A percentile compares a stretch with the other conserved stretches of the same genome.
Conservation (phyloP, 2,113 vertebrate genomes). For the Protomyctophum bolini region DNA sequence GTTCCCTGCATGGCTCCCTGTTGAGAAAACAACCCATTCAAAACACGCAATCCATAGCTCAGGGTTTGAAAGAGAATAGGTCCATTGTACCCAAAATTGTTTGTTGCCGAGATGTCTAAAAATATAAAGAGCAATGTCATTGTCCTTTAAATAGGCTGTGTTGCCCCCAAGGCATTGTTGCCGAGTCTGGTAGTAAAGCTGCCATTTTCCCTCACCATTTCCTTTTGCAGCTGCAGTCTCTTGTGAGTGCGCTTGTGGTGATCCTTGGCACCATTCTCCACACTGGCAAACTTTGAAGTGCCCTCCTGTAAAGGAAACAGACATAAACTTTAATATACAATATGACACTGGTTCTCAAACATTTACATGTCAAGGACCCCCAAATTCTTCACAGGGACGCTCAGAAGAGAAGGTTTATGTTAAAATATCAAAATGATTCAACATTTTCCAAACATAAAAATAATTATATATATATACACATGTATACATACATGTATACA, state of each 20-base stretch:
- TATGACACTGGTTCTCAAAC: too few relatives aligned
- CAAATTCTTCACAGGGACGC: too few relatives aligned
- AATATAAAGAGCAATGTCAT: slow-evolving; percentile 21
- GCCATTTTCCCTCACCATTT: slow-evolving; percentile 80
- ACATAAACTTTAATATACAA: neutral
- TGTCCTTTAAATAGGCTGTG: neutral
- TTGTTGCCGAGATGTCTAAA: slow-evolving; percentile 26
- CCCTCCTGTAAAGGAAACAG: slow-evolving; percentile 82
- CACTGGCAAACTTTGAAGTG: slow-evolving; percentile 94
- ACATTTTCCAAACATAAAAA: too few relatives aligned
- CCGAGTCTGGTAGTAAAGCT: neutral
- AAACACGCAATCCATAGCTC: neutral
- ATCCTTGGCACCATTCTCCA: slow-evolving; percentile 92
- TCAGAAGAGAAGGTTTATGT: too few relatives aligned
- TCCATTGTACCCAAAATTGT: slow-evolving; percentile 6
- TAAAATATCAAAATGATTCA: too few relatives aligned
- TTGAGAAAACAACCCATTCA: slow-evolving; percentile 34
- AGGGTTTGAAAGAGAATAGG: slow-evolving; percentile 22
- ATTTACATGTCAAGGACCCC: too few relatives aligned
- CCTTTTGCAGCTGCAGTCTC: slow-evolving; percentile 90
- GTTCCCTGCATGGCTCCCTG: slow-evolving; percentile 96
- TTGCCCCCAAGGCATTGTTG: slow-evolving; percentile 2
- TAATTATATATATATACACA: too few relatives aligned
- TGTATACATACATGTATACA: too few relatives aligned
- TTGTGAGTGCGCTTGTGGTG: slow-evolving; percentile 94